These are phyloP conservation scores for Embiotoca jacksoni DNA, from an alignment of 2,113 vertebrate species.

Conservation along the genomic window DNA sequence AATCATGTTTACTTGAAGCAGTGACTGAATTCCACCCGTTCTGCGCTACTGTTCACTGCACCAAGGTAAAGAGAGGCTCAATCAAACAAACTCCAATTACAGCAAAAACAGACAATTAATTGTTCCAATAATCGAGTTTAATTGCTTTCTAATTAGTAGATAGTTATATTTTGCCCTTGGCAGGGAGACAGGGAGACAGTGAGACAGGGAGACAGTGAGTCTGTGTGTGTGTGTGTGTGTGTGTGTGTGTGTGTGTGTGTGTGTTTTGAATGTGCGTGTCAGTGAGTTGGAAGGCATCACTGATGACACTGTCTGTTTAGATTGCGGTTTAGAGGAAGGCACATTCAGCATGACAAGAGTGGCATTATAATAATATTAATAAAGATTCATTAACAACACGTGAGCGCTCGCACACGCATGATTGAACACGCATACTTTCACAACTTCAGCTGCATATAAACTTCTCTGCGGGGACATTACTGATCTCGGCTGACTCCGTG, in stretches of 20 bases:
- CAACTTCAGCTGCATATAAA: constrained; percentile 13
- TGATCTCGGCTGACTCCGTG: constrained; percentile 44
- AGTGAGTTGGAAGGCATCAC: background rate
- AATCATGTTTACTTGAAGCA: background rate
- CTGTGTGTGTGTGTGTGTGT: constrained; percentile 17
- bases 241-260: background rate
- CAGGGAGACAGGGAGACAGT: background rate
- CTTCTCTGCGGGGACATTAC: background rate
- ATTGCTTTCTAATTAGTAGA: constrained; percentile 60
- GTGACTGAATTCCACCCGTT: background rate
- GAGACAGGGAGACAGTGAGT: background rate
- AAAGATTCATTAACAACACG: constrained; percentile 21
- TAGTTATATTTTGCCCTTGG: constrained; percentile 15
- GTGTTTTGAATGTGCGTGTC: background rate
- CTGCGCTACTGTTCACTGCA: constrained; percentile 3
- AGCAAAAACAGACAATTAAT: constrained; percentile 56
- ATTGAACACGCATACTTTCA: background rate
- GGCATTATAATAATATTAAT: constrained; percentile 15
- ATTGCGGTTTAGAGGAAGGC: constrained; percentile 2
- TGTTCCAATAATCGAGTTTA: constrained; percentile 61
- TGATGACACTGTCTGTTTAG: constrained; percentile 14
- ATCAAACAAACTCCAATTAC: constrained; percentile 51
- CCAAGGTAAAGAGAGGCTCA: constrained; percentile 13
- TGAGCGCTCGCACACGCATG: background rate
- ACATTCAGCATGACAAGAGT: constrained; percentile 9